phyloP scores from a whole-genome alignment of 1,140 invertebrate species.

The Pantala flavescens region DNA sequence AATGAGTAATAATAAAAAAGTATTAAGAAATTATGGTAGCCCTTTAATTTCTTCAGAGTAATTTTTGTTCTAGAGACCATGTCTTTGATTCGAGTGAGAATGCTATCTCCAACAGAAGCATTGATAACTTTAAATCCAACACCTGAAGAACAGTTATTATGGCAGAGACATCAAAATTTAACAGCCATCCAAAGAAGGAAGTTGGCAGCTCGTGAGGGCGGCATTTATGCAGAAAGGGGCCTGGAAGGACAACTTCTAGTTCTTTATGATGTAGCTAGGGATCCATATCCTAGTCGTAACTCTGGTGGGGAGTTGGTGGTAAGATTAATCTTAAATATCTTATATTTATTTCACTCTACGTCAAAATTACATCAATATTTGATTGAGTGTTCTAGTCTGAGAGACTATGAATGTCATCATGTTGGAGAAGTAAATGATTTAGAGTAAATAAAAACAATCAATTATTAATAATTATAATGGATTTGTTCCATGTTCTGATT shows the following conservation, averaged over 20 bases:
- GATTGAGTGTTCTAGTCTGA: no score
- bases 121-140: background rate
- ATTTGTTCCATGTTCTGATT: no score
- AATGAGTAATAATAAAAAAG: no score
- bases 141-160: background rate
- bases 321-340: slow-evolving; percentile 21
- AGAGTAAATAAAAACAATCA: no score
- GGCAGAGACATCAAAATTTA: background rate
- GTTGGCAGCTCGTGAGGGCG: background rate
- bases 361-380: no score
- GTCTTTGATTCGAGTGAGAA: background rate
- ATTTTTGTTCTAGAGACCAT: no score
- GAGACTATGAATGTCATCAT: no score
- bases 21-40: no score
- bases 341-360: no score
- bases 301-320: slow-evolving; percentile 43
- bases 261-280: slow-evolving; percentile 48
- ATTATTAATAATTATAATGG: no score
- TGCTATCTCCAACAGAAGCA: background rate
- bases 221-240: slow-evolving; percentile 33
- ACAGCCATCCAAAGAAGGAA: background rate
- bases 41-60: no score
- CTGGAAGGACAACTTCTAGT: slow-evolving; percentile 50
- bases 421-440: no score
- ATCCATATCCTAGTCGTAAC: slow-evolving; percentile 27